These are phyloP conservation scores for Cyclophora albipunctata DNA, from an alignment of 2,888 invertebrate species.

Conservation along the genomic window DNA sequence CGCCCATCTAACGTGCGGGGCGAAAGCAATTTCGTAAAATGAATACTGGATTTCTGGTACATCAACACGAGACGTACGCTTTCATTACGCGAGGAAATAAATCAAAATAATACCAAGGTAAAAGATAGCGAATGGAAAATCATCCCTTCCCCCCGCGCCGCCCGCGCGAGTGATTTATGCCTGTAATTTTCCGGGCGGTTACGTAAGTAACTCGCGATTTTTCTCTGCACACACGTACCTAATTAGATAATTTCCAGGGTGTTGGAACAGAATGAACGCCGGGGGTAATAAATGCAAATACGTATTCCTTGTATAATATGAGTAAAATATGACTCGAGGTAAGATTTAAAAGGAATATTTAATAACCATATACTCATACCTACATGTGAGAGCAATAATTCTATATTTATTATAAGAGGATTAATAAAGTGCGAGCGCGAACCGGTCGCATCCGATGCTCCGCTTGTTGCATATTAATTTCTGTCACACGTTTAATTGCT, in stretches of 20 bases:
- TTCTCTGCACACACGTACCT: conserved; percentile 62
- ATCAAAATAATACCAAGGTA: conserved; percentile 72
- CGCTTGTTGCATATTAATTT: conserved; percentile 66
- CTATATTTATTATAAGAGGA: conserved; percentile 44
- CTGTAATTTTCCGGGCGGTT: conserved; percentile 71
- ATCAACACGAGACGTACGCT: conserved; percentile 66
- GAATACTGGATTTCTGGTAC: conserved; percentile 55
- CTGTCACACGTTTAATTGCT: conserved; percentile 72
- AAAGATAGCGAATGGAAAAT: conserved; percentile 73
- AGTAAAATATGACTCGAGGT: too few relatives aligned
- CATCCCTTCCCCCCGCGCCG: conserved; percentile 49
- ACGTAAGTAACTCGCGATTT: conserved; percentile 71
- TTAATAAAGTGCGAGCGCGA: conserved; percentile 47
- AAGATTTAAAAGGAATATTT: too few relatives aligned
- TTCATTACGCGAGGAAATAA: conserved; percentile 69
- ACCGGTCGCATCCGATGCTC: conserved; percentile 38
- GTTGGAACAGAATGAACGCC: conserved; percentile 34
- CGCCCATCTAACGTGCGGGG: conserved; percentile 29
- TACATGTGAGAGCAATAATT: conserved; percentile 1
- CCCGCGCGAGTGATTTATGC: conserved; percentile 59
- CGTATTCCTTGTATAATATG: conserved; percentile 3
- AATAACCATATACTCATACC: too few relatives aligned
- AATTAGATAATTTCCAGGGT: conserved; percentile 70
- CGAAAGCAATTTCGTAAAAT: conserved; percentile 41
- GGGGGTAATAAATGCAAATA: conserved; percentile 30